Conservation (phyloP, 2,888 invertebrate genomes). For the Pimpla rufipes region DNA sequence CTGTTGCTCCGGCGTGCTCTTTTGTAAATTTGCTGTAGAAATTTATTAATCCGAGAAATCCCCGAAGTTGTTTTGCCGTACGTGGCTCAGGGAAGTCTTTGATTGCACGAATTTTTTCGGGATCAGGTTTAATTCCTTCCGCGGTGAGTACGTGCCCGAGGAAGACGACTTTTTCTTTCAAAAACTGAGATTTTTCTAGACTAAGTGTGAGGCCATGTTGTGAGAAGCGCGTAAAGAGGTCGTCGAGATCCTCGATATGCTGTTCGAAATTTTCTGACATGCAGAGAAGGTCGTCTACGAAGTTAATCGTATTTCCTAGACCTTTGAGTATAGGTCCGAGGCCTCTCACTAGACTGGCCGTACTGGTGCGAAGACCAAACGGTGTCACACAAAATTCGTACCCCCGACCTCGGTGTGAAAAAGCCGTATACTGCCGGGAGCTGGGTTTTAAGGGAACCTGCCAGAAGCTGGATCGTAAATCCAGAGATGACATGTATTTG, state of each 20-base stretch:
- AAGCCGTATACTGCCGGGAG: conserved; percentile 23
- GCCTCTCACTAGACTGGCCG: not conserved
- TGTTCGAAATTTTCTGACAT: not conserved
- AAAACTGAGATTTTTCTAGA: conserved; percentile 12
- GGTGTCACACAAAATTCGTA: conserved; percentile 26
- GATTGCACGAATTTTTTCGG: not conserved
- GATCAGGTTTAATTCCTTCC: not conserved
- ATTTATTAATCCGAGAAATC: not conserved
- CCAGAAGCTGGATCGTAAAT: conserved; percentile 15
- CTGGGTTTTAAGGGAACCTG: not conserved
- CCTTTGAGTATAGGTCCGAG: not conserved
- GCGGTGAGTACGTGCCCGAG: not conserved
- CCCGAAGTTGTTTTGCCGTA: not conserved
- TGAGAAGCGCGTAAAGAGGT: not conserved
- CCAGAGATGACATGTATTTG: not conserved
- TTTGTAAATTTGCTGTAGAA: conserved; percentile 3
- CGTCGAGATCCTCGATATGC: not conserved
- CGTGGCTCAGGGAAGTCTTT: not conserved
- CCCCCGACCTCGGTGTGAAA: not conserved
- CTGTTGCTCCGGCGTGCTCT: not conserved
- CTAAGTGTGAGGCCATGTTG: not conserved
- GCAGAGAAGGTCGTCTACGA: conserved; percentile 13
- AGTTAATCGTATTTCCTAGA: not conserved
- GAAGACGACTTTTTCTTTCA: not conserved
- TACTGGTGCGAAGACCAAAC: conserved; percentile 10